A percentile compares a stretch with the other conserved stretches of the same genome.
These are phyloP conservation scores for Plusia festucae DNA, from an alignment of 2,888 invertebrate genomes.

Conservation along the genomic window DNA sequence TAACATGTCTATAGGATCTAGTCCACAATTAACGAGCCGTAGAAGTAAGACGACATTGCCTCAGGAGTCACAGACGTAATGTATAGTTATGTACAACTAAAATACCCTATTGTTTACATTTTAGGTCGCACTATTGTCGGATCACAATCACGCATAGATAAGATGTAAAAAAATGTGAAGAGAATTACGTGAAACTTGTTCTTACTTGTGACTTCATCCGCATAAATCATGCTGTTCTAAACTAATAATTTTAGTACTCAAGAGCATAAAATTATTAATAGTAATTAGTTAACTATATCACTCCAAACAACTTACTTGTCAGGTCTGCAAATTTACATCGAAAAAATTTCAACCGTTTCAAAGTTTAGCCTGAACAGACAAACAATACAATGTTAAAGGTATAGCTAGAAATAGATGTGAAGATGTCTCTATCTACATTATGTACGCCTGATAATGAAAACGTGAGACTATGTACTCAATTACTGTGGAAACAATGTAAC, in stretches of 20 bases:
- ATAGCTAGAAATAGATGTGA: constrained; percentile 40
- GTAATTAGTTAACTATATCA: neutral
- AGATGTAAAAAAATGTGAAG: constrained; percentile 54
- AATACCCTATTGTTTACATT: constrained; percentile 58
- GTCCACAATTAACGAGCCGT: constrained; percentile 18
- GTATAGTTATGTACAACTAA: constrained; percentile 23
- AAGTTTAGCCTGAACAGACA: neutral
- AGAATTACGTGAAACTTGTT: constrained; percentile 52
- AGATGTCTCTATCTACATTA: constrained; percentile 58
- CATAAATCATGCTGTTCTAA: neutral
- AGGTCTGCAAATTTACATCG: neutral
- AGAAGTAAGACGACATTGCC: constrained; percentile 27
- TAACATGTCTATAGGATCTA: neutral
- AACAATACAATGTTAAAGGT: neutral
- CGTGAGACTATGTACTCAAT: constrained; percentile 63
- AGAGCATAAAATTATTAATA: neutral
- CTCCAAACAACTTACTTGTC: neutral
- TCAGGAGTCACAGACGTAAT: constrained; percentile 10
- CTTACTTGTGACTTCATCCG: neutral
- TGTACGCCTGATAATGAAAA: constrained; percentile 59
- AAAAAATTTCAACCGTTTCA: neutral
- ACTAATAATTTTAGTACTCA: too few relatives aligned
- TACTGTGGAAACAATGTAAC: constrained; percentile 64
- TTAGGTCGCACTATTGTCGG: constrained; percentile 62
- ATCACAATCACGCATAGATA: constrained; percentile 61